Conservation (phyloP, 1,140 invertebrate species). For the Drosophila obscura region DNA sequence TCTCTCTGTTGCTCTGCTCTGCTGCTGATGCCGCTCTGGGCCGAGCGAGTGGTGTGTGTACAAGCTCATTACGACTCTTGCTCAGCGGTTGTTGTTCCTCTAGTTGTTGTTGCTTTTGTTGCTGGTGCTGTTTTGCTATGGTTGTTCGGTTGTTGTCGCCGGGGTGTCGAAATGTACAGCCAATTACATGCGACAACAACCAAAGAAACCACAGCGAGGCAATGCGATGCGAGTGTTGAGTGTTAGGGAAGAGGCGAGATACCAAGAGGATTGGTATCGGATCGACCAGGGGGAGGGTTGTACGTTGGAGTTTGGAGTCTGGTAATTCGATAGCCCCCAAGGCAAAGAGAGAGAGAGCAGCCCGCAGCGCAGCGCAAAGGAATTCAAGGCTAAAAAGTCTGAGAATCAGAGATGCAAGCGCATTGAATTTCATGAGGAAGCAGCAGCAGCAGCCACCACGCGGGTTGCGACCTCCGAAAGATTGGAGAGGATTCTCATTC, state of each 20-base stretch:
- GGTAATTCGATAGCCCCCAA: constrained; percentile 44
- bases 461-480: constrained; percentile 72
- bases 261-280: background rate
- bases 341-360: constrained; percentile 9
- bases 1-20: too few relatives aligned
- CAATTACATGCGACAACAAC: constrained; percentile 77
- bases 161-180: constrained; percentile 80
- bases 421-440: constrained; percentile 77
- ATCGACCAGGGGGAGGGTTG: constrained; percentile 3
- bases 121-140: constrained; percentile 21
- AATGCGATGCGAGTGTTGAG: background rate
- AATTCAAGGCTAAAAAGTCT: constrained; percentile 72
- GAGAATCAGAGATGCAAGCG: constrained; percentile 50
- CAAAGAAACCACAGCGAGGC: constrained; percentile 27
- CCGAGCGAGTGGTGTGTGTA: constrained; percentile 47
- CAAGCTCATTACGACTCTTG: constrained; percentile 73
- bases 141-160: constrained; percentile 65
- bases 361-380: constrained; percentile 62
- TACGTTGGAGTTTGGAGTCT: constrained; percentile 33
- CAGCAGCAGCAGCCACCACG: constrained; percentile 34
- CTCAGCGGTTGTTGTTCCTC: constrained; percentile 42
- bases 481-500: constrained; percentile 29
- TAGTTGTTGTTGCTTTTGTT: constrained; percentile 21
- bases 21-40: background rate
- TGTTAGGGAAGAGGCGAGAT: constrained; percentile 1